phyloP scores from a whole-genome alignment of 2,113 vertebrate genomes.

The Oreochromis spilurus region DNA sequence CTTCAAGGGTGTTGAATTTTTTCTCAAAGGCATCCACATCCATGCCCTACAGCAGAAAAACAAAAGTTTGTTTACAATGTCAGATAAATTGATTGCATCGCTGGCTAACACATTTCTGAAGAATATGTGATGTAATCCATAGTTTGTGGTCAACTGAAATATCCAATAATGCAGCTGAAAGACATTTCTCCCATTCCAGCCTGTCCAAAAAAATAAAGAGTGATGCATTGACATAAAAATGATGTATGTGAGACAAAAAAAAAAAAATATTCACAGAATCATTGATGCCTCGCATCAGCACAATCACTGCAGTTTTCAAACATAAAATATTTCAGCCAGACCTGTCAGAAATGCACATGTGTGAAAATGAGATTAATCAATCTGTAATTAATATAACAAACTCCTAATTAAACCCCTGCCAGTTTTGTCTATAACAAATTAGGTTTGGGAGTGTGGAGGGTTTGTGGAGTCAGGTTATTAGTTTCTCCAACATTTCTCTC shows the following conservation, averaged over 20 bases:
- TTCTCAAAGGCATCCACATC: conserved; percentile 86
- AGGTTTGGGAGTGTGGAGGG: conserved; percentile 41
- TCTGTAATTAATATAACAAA: conserved; percentile 70
- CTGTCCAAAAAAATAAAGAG: conserved; percentile 32
- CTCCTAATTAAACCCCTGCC: conserved; percentile 68
- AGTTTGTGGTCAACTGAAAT: not conserved
- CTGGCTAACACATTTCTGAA: not conserved
- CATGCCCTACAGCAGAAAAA: conserved; percentile 79
- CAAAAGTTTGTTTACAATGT: conserved; percentile 17
- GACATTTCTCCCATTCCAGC: conserved; percentile 2
- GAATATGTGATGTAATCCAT: not conserved
- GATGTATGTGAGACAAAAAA: conserved; percentile 36
- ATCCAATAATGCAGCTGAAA: conserved; percentile 5
- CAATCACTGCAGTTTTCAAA: conserved; percentile 36
- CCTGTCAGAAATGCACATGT: conserved; percentile 34
- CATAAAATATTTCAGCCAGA: conserved; percentile 45
- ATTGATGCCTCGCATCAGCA: conserved; percentile 31
- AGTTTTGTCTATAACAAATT: conserved; percentile 67
- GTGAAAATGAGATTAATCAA: conserved; percentile 64
- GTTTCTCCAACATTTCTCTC: conserved; percentile 60
- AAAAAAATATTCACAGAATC: conserved; percentile 34
- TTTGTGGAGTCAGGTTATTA: conserved; percentile 72
- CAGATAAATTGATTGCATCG: not conserved
- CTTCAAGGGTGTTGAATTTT: conserved; percentile 89
- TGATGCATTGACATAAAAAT: conserved; percentile 29